Percentiles rank a stretch among this genome's conserved stretches.
Conservation (phyloP, 2,797 vertebrate genomes). For the Lutjanus campechanus region DNA sequence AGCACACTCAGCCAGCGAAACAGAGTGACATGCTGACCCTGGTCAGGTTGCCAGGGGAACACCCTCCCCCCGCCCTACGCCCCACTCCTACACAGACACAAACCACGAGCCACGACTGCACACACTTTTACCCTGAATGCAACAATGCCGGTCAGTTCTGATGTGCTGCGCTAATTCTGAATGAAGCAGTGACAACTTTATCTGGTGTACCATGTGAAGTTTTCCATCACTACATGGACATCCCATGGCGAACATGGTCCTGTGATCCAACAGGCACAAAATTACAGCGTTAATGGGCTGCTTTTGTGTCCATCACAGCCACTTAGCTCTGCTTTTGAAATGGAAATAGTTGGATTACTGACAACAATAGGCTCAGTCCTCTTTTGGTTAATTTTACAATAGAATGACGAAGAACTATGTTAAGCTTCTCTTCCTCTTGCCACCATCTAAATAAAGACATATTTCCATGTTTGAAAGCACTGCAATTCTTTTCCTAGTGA, state of each 20-base stretch:
- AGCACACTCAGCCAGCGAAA: slow-evolving; percentile 68
- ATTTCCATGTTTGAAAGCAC: slow-evolving; percentile 41
- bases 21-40: slow-evolving; percentile 75
- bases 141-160: slow-evolving; percentile 31
- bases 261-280: slow-evolving; percentile 50
- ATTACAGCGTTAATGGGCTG: slow-evolving; percentile 55
- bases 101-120: slow-evolving; percentile 6
- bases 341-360: slow-evolving; percentile 76
- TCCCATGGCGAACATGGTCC: slow-evolving; percentile 26
- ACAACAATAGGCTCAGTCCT: slow-evolving; percentile 61
- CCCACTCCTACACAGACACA: slow-evolving; percentile 39
- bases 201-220: slow-evolving; percentile 38
- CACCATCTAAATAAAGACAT: slow-evolving; percentile 62
- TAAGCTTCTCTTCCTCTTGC: slow-evolving; percentile 49
- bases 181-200: slow-evolving; percentile 47
- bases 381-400: slow-evolving; percentile 64
- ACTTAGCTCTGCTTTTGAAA: slow-evolving; percentile 75
- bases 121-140: slow-evolving; percentile 24
- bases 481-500: slow-evolving; percentile 37
- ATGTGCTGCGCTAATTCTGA: slow-evolving; percentile 45
- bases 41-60: slow-evolving; percentile 79
- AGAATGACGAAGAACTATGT: slow-evolving; percentile 38
- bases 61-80: not conserved
- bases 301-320: slow-evolving; percentile 72
- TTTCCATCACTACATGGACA: slow-evolving; percentile 29